Base-by-base conservation (phyloP, 2,113 vertebrate species). In the Silurus asotus region DNA sequence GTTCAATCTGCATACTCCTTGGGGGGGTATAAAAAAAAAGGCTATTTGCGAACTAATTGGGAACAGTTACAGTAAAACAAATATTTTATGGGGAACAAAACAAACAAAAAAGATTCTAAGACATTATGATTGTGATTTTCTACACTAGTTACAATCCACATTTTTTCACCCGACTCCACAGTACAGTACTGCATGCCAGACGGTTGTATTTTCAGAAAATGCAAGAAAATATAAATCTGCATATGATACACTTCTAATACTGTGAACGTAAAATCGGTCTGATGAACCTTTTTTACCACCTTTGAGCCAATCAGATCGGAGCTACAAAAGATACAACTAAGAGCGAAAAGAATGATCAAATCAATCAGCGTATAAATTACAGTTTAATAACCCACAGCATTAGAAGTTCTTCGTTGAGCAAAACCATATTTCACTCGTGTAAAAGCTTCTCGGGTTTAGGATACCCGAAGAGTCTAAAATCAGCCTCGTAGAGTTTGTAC, bases 401-500 rank as follows among this genome's bases (percentile, higher is more conserved):
- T 78, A 79, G 37, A 51, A 17, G 11, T 23, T 25, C 23, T 76
- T 25, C 13, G 19, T 28, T 11, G 8, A 45, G 9, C 53, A 64
- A 2, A 15, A 78, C 59, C 17, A 45, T 37, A 0, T 45, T 85
- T 95, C 92, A 98, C 92, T 96, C 96, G 69, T 96, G 91, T 84
- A 99, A 95, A 67, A 99, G 91, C 13, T 95, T 95, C 69, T 97
- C 97, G 0, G 98, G 98, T 89, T 95, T 97, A 48, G 96, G 95
- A 87, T 99, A 99, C 19, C 98, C 98, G 69, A 99, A 99, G 59
- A 99, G 95, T 86, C 96, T 96, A 89, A 99, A 99, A 90, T 99
- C 98, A 0, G 97, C 96, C 83, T 99, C 96, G 0, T 99, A 99
- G 77, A 99, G 95, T 76, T 96, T 96, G 93, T 98, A 99, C 11